Evolutionary conservation across 1,140 invertebrate genomes (phyloP), one percentile per base, ranked within the genome.

Genomic region (Lucilia sericata): DNA sequence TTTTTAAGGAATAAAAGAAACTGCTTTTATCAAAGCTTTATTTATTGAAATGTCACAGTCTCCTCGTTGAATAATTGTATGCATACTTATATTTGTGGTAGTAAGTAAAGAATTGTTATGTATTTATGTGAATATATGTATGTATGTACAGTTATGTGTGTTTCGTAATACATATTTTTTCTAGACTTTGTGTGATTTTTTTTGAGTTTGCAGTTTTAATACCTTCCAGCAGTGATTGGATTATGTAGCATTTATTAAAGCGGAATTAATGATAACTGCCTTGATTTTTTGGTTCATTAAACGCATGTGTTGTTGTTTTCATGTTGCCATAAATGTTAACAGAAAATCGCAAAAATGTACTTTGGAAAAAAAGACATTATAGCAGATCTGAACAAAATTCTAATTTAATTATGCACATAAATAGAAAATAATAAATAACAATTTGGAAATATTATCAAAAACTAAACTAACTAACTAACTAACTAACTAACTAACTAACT

Each of bases 231-330:
- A 78, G 75, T 78, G 75, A 78, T 78, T 78, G 75, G 75, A 78
- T 78, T 78, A 78, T 78, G 75, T 78, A 47, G 75, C 75, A 78
- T 78, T 78, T 78, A 78, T 78, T 78, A 78, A 78, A 78, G 75
- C 75, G 75, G 75, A 78, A 78, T 78, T 78, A 78, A 78, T 78
- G 75, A 78, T 78, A 47, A 47, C 42, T 78, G 36, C 34, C 17
- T 78, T 19, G 13, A 19, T 78, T 78, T 78, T 78, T 78, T 19
- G 75, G 36, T 78, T 78, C 75, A 78, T 78, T 78, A 47, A 78
- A 78, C 75, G 75, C 75, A 78, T 78, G 75, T 78, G 75, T 78
- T 78, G 75, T 78, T 78, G 75, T 78, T 78, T 42, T 78, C 42
- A 19, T 78, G 75, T 78, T 78, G 75, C 4, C 75, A 78, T 78